Conservation (phyloP, 1,140 invertebrate species). For the Drosophila nannoptera region DNA sequence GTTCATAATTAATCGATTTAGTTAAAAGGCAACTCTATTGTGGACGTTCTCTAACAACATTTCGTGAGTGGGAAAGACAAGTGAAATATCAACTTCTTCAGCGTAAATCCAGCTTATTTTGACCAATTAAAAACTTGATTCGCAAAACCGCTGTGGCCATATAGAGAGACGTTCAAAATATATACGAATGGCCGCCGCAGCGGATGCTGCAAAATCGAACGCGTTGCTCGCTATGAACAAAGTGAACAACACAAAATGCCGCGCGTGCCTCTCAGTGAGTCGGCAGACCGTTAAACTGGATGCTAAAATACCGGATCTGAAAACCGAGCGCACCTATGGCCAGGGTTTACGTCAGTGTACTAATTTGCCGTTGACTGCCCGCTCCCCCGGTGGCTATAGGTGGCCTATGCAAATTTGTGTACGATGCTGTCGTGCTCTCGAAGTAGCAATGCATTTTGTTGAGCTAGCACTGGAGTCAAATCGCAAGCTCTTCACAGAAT, state of each 20-base stretch:
- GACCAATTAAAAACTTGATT: neutral
- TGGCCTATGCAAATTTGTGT: constrained; percentile 70
- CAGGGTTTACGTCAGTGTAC: constrained; percentile 60
- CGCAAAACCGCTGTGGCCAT: neutral
- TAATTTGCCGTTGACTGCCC: constrained; percentile 43
- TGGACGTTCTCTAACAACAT: constrained; percentile 16
- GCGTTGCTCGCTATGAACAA: constrained; percentile 58
- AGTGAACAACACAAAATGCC: constrained; percentile 57
- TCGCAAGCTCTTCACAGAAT: constrained; percentile 53
- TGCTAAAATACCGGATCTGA: constrained; percentile 54
- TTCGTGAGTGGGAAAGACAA: constrained; percentile 17
- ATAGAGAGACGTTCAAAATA: neutral
- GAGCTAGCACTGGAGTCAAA: constrained; percentile 62
- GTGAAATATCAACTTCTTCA: constrained; percentile 9
- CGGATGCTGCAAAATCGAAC: constrained; percentile 38
- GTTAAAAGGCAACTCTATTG: neutral
- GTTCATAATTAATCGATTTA: neutral
- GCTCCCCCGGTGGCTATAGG: constrained; percentile 52
- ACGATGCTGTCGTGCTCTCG: constrained; percentile 64
- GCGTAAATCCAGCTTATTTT: constrained; percentile 1
- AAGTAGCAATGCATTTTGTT: constrained; percentile 70
- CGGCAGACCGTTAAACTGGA: constrained; percentile 57
- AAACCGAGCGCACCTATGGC: constrained; percentile 51
- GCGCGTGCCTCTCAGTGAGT: constrained; percentile 62
- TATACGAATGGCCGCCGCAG: constrained; percentile 48